Percentiles rank a stretch among this genome's conserved stretches.
Conservation (phyloP, 2,113 vertebrate species). For the Eulacestoma nigropectus region DNA sequence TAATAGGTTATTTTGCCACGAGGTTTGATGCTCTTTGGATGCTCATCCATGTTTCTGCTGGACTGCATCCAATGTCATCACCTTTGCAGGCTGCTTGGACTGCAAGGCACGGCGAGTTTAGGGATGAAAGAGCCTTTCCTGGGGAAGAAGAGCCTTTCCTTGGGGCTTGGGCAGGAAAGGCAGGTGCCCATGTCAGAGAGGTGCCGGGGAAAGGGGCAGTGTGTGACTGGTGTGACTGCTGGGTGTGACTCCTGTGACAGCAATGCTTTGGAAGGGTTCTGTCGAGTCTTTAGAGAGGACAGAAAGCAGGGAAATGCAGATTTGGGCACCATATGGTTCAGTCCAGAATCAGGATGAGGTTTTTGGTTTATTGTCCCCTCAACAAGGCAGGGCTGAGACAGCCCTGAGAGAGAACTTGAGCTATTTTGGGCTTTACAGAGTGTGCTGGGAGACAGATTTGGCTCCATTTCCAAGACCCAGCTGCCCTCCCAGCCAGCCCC, state of each 20-base stretch:
- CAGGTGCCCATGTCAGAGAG: not conserved
- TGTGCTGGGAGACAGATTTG: not conserved
- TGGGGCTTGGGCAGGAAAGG: not conserved
- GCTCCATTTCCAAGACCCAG: not conserved
- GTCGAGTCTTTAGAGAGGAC: not conserved
- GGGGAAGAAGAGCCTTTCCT: not conserved
- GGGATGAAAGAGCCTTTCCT: not conserved
- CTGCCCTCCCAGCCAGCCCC: not conserved
- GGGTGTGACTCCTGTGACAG: not conserved
- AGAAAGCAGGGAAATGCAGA: not conserved
- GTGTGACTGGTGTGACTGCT: no score
- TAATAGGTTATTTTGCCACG: not conserved
- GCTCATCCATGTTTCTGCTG: not conserved
- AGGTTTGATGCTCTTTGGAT: not conserved
- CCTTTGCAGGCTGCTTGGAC: not conserved
- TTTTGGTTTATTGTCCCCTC: not conserved
- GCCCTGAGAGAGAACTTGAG: not conserved
- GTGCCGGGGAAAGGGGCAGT: not conserved
- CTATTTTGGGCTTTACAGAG: not conserved
- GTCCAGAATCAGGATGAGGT: not conserved
- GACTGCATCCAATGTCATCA: not conserved
- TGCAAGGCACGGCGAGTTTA: accelerated
- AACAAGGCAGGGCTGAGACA: not conserved
- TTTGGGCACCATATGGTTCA: not conserved
- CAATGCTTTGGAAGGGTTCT: not conserved